phyloP scores from a whole-genome alignment of 2,888 invertebrate species.

The Aethes cnicana region DNA sequence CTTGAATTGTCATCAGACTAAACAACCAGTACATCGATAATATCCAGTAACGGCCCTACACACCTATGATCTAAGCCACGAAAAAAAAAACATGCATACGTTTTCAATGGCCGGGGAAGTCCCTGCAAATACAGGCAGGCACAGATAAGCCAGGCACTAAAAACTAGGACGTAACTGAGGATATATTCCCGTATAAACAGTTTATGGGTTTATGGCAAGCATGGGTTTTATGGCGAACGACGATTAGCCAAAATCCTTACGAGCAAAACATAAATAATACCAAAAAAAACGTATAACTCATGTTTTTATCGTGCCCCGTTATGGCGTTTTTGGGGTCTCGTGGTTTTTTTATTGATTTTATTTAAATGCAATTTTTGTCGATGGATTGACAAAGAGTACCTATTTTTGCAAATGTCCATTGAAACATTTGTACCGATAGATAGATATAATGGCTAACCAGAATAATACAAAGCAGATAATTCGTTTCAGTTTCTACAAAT shows the following conservation, averaged over 20 bases:
- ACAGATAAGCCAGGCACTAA: conserved; percentile 39
- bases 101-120: too few species aligned
- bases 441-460: too few species aligned
- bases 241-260: conserved; percentile 69
- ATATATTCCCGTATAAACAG: conserved; percentile 55
- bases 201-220: conserved; percentile 45
- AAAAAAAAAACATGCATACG: too few species aligned
- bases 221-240: conserved; percentile 47
- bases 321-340: conserved; percentile 39
- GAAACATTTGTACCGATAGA: neutral
- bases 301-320: conserved; percentile 66
- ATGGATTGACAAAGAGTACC: too few species aligned
- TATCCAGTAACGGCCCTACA: too few species aligned
- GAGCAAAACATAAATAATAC: conserved; percentile 65
- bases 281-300: conserved; percentile 62
- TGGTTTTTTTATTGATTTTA: neutral
- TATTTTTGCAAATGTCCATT: too few species aligned
- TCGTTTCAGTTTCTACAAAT: too few species aligned
- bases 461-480: too few species aligned
- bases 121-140: conserved; percentile 9
- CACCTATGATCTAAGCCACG: too few species aligned
- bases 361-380: neutral
- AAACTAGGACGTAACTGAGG: conserved; percentile 45
- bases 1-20: too few species aligned
- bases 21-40: too few species aligned